Evolutionary conservation across 2,797 vertebrate genomes (phyloP).

Genomic region (Percopsis omiscomaycus): DNA sequence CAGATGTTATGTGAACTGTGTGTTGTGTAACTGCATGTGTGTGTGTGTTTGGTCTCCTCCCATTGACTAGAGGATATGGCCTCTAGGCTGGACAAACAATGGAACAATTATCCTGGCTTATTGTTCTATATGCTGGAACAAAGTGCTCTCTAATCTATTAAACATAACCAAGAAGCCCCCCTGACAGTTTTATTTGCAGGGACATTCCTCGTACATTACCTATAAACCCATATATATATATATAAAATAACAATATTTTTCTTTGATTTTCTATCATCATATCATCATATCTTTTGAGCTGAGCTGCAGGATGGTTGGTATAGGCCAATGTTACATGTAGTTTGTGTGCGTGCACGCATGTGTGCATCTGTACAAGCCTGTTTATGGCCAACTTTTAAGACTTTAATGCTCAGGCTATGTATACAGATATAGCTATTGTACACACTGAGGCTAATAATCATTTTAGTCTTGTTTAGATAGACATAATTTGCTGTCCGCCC

Average conservation of each 20-base stretch:
- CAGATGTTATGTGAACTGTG: constrained; percentile 52
- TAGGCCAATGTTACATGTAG: no score
- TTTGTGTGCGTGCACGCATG: neutral
- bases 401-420: neutral
- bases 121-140: constrained; percentile 57
- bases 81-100: constrained; percentile 60
- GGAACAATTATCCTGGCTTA: constrained; percentile 60
- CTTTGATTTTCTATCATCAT: no score
- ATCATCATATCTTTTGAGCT: no score
- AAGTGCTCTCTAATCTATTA: constrained; percentile 49
- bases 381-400: neutral
- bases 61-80: constrained; percentile 62
- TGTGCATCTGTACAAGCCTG: neutral
- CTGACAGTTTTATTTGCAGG: constrained; percentile 45
- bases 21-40: constrained; percentile 38
- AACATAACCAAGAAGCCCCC: constrained; percentile 54
- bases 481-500: neutral
- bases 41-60: constrained; percentile 46
- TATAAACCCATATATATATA: constrained; percentile 8
- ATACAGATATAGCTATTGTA: neutral
- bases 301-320: neutral
- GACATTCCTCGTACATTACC: constrained; percentile 49
- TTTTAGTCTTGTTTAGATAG: constrained; percentile 11
- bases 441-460: neutral
- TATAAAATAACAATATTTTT: no score